Evolutionary conservation across 2,888 invertebrate species (phyloP), one percentile per base, ranked within the genome.

Genomic region (Hydrotaea cyrtoneurina): DNA sequence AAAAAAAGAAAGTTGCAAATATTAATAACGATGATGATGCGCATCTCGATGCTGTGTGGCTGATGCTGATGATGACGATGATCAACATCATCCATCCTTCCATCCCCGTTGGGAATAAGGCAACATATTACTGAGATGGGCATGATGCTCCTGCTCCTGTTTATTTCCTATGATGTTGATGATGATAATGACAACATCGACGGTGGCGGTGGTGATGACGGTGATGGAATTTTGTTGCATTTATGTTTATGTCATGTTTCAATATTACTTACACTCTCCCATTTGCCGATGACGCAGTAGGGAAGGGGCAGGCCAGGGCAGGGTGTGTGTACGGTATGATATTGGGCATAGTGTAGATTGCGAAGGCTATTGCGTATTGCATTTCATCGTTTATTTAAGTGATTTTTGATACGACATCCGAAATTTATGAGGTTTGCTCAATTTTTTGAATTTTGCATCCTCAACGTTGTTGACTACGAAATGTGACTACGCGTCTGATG

Each of bases 171-270:
- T 55, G 21, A 46, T 26, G 0, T 50, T 31, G 23, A 17, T 55
- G 21, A 46, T 26, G 0, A 55, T 31, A 26, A 43, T 73, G n/a
- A 50, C 50, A 7, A n/a, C 50, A 19, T 19, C 7, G 46, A 50
- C 26, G 53, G 57, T 53, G 43, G 13, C n/a, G 43, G 7, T 36
- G 75, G n/a, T 17, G 57, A 55, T 57, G 53, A 76, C 66, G 76
- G 73, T 85, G 66, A 59, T 73, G 62, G 66, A 64, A 82, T 82
- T 79, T 78, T 85, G 79, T 85, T 85, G 77, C 77, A 82, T 85
- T 74, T 80, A 82, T 82, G 82, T 82, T 82, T 73, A 82, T 82
- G 85, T 85, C 85, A 85, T 82, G 82, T 79, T 80, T 46, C 46
- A 7, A 74, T 80, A 82, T 80, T 82, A 82, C 46, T 77, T 82